Base-by-base conservation (phyloP, 2,113 vertebrate species). In the Tympanuchus pallidicinctus region DNA sequence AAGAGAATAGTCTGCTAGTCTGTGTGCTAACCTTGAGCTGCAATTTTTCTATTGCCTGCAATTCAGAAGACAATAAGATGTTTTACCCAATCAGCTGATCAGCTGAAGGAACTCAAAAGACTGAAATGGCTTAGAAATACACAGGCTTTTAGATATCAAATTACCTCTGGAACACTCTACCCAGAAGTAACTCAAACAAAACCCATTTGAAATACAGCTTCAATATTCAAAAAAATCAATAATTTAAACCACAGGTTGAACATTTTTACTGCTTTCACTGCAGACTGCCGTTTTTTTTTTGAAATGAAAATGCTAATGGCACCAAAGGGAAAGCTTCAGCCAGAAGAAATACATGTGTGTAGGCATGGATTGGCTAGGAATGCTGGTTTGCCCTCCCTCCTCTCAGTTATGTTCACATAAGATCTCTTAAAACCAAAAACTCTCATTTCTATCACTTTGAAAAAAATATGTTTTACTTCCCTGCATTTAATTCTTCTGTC, bases 211-310 rank as follows among this genome's bases (percentile, higher is more conserved):
- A 98, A 98, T 98, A 98, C 97, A 96, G 97, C 96, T 98, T 98
- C 97, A 97, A 98, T 98, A 98, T 98, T 97, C 95, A 93, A 94
- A 97, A 98, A 98, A 98, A 98, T 98, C 98, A 98, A 98, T 98
- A 98, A 98, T 98, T 98, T 97, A 98, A 98, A 98, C 97, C 98
- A 97, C 97, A 98, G 96, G 97, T 98, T 97, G 97, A 97, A 97
- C 97, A 97, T 97, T 98, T 98, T 98, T 97, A 98, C 97, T 97
- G 97, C 97, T 95, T 97, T 94, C 95, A 97, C 80, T 75, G 96
- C 97, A 97, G 95, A 97, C 94, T 97, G 96, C 97, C 95, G 32
- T 15, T 52, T 52, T 50, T 47, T 97, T 97, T 97, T 98, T 80
- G 95, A 98, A 98, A 98, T 97, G 97, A 98, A 98, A 98, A 98